These are phyloP conservation scores for Drosophila vallismaia DNA, from an alignment of 2,888 invertebrate genomes.

Conservation along the genomic window DNA sequence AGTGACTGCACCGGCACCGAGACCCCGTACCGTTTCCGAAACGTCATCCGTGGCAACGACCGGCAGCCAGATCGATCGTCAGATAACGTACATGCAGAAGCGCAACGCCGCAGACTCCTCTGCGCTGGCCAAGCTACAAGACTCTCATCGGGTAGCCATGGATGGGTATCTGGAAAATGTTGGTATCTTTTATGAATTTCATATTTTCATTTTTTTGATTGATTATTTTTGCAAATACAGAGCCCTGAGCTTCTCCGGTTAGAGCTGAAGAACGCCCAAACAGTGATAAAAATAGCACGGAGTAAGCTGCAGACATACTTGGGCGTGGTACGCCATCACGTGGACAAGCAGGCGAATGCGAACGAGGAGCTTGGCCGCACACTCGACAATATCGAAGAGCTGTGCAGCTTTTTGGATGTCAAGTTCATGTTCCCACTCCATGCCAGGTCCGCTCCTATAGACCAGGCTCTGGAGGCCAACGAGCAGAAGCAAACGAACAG, in stretches of 20 bases:
- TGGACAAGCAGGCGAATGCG: conserved; percentile 67
- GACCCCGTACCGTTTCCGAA: conserved; percentile 53
- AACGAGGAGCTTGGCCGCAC: conserved; percentile 81
- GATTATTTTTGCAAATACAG: conserved; percentile 58
- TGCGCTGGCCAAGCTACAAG: conserved; percentile 71
- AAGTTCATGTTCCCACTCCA: conserved; percentile 80
- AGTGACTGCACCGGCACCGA: not conserved
- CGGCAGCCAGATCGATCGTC: conserved; percentile 67
- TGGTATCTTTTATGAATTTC: conserved; percentile 24
- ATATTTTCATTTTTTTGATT: not conserved
- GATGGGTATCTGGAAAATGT: conserved; percentile 84
- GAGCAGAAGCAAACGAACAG: conserved; percentile 74
- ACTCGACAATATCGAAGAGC: conserved; percentile 85
- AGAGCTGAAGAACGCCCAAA: conserved; percentile 84
- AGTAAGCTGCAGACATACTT: conserved; percentile 84
- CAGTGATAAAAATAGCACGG: conserved; percentile 84
- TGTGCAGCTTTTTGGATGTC: conserved; percentile 82
- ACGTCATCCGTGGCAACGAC: conserved; percentile 22
- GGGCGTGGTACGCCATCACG: conserved; percentile 81
- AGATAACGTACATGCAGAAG: conserved; percentile 75
- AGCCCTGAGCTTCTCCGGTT: conserved; percentile 83
- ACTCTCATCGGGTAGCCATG: conserved; percentile 79
- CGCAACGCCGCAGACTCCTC: conserved; percentile 77
- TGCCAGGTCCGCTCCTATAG: conserved; percentile 75
- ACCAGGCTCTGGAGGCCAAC: conserved; percentile 83